Percentiles rank a stretch among this genome's conserved stretches.
These are phyloP conservation scores for Okapia johnstoni DNA, from an alignment of 2,113 vertebrate species.

Conservation along the genomic window DNA sequence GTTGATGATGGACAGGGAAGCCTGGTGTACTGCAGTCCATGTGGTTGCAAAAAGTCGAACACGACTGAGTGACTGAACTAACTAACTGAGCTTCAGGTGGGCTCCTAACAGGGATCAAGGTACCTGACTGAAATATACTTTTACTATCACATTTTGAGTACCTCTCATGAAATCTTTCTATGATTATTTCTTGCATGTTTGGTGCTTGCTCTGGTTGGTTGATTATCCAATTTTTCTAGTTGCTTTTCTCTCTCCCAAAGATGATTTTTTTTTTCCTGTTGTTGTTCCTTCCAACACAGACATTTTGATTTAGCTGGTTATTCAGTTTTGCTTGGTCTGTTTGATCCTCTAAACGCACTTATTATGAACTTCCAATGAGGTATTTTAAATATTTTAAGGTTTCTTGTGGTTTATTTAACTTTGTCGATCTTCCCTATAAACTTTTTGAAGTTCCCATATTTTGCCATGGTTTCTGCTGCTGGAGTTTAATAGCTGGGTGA, in stretches of 20 bases:
- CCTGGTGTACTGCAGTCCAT: not conserved
- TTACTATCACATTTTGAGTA: not conserved
- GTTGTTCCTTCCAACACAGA: not conserved
- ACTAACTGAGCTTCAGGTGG: not conserved
- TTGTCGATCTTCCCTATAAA: not conserved
- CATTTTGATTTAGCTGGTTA: not conserved
- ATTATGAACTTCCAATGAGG: not conserved
- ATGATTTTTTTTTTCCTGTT: not conserved
- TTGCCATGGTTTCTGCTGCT: not conserved
- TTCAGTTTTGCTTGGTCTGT: not conserved
- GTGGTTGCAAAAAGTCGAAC: not conserved
- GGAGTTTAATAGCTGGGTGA: constrained; percentile 13
- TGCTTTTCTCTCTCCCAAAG: not conserved
- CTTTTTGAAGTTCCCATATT: not conserved
- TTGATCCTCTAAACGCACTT: constrained; percentile 10
- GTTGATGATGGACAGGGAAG: not conserved
- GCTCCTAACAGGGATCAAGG: not conserved
- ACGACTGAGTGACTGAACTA: not conserved
- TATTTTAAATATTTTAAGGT: constrained; percentile 9
- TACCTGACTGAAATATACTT: not conserved
- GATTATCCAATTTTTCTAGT: not conserved
- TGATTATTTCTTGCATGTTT: not conserved
- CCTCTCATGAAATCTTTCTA: not conserved
- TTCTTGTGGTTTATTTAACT: constrained; percentile 7
- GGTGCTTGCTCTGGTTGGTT: not conserved